These are phyloP conservation scores for Myopa tessellatipennis DNA, from an alignment of 2,888 invertebrate species.

Conservation along the genomic window DNA sequence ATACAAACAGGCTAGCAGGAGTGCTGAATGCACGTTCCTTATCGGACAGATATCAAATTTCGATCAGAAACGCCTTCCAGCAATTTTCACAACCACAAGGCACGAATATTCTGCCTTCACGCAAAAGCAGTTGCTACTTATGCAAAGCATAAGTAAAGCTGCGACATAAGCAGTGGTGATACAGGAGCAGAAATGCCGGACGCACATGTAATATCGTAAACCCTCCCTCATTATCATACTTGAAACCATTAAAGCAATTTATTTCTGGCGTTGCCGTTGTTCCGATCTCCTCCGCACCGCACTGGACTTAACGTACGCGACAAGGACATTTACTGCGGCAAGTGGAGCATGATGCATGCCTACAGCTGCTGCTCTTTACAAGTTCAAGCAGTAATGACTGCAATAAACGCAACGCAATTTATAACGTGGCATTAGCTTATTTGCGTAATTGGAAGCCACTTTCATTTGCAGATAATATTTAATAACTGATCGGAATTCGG, in stretches of 20 bases:
- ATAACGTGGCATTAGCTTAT: slow-evolving; percentile 56
- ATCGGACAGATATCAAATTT: slow-evolving; percentile 67
- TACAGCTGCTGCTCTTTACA: slow-evolving; percentile 19
- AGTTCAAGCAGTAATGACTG: slow-evolving; percentile 20
- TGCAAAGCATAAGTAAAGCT: slow-evolving; percentile 45
- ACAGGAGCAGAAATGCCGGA: slow-evolving; percentile 22
- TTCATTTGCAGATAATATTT: slow-evolving; percentile 62
- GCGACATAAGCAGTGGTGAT: slow-evolving; percentile 30
- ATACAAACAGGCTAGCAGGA: slow-evolving; percentile 7
- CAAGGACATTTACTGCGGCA: slow-evolving; percentile 54
- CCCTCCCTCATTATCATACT: slow-evolving; percentile 68
- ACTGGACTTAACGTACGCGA: slow-evolving; percentile 44
- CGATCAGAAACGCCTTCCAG: slow-evolving; percentile 65
- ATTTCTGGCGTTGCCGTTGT: slow-evolving; percentile 49
- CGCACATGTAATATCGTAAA: slow-evolving; percentile 58
- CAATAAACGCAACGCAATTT: slow-evolving; percentile 37
- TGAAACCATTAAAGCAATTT: slow-evolving; percentile 64
- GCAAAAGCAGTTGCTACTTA: slow-evolving; percentile 45
- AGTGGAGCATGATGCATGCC: slow-evolving; percentile 41
- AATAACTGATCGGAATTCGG: slow-evolving; percentile 50
- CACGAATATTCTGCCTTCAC: slow-evolving; percentile 36
- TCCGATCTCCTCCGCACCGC: slow-evolving; percentile 20
- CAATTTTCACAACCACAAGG: slow-evolving; percentile 50
- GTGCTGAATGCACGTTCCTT: slow-evolving; percentile 55
- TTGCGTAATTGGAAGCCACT: slow-evolving; percentile 56